phyloP scores from a whole-genome alignment of 2,888 invertebrate species.

The Deilephila porcellus region DNA sequence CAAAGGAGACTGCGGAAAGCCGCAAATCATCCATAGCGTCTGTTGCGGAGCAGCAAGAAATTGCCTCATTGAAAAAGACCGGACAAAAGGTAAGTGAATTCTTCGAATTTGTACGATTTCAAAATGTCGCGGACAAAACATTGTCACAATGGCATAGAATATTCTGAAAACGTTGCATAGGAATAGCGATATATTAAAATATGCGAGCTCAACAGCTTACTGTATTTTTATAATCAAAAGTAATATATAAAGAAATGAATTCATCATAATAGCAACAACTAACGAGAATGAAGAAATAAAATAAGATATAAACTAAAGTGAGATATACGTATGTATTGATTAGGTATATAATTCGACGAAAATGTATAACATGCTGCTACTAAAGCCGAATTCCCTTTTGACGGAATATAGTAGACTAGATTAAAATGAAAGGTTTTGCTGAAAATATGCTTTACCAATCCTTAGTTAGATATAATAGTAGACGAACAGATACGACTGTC shows the following conservation, averaged over 20 bases:
- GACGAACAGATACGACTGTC: neutral
- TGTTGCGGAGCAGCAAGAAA: slow-evolving; percentile 73
- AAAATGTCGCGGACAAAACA: neutral
- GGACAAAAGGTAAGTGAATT: slow-evolving; percentile 67
- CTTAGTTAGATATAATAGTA: neutral
- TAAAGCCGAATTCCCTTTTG: slow-evolving; percentile 2
- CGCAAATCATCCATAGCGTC: slow-evolving; percentile 78
- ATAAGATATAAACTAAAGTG: no score
- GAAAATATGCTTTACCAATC: slow-evolving; percentile 15
- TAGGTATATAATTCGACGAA: neutral
- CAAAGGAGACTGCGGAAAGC: slow-evolving; percentile 79
- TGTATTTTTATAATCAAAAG: neutral
- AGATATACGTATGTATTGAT: no score
- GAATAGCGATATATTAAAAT: no score
- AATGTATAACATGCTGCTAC: neutral
- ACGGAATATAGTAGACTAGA: neutral
- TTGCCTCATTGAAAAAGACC: slow-evolving; percentile 68
- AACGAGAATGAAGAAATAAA: no score
- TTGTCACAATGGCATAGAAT: neutral
- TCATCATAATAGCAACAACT: no score
- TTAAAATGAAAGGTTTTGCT: neutral
- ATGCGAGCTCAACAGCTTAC: no score
- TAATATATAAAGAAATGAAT: neutral
- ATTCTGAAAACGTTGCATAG: neutral
- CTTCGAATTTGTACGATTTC: neutral